Conservation (phyloP, 2,113 vertebrate genomes). For the Theropithecus gelada region DNA sequence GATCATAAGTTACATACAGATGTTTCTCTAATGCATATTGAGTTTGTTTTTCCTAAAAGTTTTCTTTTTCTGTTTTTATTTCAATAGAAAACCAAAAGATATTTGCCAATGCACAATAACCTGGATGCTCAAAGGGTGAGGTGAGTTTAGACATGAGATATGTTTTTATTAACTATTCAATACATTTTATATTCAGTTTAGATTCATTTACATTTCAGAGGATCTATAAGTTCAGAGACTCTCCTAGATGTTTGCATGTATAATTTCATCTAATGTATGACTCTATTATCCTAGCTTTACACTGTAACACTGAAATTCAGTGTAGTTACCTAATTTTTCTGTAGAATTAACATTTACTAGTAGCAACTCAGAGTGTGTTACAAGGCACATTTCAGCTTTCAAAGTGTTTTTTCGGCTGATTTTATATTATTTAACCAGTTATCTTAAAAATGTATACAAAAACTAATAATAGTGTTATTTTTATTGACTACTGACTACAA, state of each 20-base stretch:
- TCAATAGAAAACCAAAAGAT: background rate
- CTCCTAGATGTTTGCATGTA: background rate
- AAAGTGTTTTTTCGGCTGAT: background rate
- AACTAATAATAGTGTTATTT: background rate
- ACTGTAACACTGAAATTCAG: background rate
- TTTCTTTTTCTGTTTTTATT: background rate
- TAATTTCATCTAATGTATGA: background rate
- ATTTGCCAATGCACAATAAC: background rate
- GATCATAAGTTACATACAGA: background rate
- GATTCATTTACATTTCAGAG: constrained; percentile 3
- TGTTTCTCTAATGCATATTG: background rate
- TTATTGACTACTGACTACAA: background rate
- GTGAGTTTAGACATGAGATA: background rate
- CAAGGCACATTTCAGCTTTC: background rate
- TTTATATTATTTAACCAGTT: background rate
- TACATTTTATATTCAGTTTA: constrained; percentile 8
- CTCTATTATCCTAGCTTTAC: background rate
- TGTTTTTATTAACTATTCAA: background rate
- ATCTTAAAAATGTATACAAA: background rate
- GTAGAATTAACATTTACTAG: background rate
- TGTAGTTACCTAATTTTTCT: background rate
- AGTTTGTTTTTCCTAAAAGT: background rate
- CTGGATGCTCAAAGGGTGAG: background rate
- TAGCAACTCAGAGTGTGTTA: background rate
- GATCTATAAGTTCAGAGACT: background rate